phyloP scores from a whole-genome alignment of 2,888 invertebrate species.

The Gryllus longicercus region DNA sequence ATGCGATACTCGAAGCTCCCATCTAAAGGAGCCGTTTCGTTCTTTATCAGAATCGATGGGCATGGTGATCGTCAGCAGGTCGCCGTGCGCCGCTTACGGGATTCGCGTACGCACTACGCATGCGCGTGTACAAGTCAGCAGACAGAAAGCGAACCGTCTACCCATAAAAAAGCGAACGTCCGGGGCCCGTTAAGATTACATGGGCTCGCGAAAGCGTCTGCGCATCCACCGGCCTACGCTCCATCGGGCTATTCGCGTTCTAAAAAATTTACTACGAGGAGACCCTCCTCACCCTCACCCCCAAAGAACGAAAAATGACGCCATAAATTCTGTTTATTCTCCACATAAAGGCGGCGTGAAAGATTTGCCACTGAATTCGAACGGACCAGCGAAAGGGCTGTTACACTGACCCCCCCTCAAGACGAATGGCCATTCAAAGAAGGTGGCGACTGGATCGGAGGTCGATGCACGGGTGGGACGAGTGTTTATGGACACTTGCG shows the following conservation, averaged over 20 bases:
- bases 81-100: no score
- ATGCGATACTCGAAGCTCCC: no score
- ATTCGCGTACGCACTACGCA: no score
- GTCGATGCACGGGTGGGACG: no score
- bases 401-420: background rate
- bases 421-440: background rate
- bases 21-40: no score
- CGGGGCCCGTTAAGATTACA: background rate
- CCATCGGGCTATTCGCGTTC: background rate
- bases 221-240: background rate
- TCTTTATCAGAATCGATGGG: no score
- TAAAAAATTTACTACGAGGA: background rate
- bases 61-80: no score
- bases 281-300: background rate
- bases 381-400: background rate
- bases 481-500: no score
- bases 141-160: no score
- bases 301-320: conserved; percentile 10
- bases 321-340: conserved; percentile 17
- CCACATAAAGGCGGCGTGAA: background rate
- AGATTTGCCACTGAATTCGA: conserved; percentile 17
- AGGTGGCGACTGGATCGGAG: background rate
- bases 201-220: background rate
- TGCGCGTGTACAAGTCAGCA: no score
- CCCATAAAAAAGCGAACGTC: background rate